Evolutionary conservation across 2,888 invertebrate species (phyloP).

Genomic region (Andrena chrysosceles): DNA sequence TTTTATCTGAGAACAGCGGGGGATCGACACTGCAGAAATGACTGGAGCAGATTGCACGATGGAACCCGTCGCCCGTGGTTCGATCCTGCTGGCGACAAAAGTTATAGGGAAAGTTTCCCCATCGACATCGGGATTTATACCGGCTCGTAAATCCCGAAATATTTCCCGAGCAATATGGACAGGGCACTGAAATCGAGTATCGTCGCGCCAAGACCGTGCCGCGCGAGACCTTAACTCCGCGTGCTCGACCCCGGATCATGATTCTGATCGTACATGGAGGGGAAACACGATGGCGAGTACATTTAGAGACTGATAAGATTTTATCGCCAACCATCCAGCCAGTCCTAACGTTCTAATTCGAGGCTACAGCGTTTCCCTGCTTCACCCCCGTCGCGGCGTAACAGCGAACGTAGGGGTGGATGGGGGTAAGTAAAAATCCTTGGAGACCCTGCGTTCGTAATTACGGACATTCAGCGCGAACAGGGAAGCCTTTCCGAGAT

Average conservation of each 20-base stretch:
- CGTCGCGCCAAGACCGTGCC: constrained; percentile 1
- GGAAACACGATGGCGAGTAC: neutral
- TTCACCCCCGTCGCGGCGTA: neutral
- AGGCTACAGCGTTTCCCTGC: neutral
- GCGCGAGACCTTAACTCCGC: constrained; percentile 31
- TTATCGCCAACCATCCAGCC: neutral
- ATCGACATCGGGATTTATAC: constrained; percentile 62
- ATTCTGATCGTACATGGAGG: neutral
- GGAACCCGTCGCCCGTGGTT: constrained; percentile 29
- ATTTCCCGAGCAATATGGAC: constrained; percentile 46
- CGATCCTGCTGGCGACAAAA: constrained; percentile 54
- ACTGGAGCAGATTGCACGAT: constrained; percentile 39
- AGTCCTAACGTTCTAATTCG: constrained; percentile 3
- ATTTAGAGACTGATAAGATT: constrained; percentile 21
- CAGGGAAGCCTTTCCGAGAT: neutral
- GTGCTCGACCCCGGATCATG: neutral
- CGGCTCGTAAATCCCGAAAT: constrained; percentile 50
- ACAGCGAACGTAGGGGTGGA: neutral
- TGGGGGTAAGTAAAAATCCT: neutral
- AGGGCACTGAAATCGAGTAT: constrained; percentile 4
- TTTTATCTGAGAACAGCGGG: constrained; percentile 12
- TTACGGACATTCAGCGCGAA: neutral
- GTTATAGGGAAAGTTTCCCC: constrained; percentile 64
- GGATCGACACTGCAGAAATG: constrained; percentile 10
- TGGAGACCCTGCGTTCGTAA: neutral